phyloP scores from a whole-genome alignment of 2,113 vertebrate species.

The Phalacrocorax pelagicus region DNA sequence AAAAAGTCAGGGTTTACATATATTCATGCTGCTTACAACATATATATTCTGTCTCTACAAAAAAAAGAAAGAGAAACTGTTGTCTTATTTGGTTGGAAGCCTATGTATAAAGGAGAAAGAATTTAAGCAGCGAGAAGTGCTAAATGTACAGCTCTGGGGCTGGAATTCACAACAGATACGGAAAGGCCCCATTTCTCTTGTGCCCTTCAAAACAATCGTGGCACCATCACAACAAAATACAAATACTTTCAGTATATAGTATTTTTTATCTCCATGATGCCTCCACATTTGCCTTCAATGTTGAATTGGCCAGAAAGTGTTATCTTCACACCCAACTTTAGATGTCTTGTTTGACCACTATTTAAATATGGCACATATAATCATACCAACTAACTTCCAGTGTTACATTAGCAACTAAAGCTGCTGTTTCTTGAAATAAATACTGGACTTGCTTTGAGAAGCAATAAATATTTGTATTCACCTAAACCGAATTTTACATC shows the following conservation, averaged over 20 bases:
- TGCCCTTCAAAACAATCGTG: neutral
- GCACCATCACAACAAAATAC: neutral
- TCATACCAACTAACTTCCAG: neutral
- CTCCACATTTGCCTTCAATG: neutral
- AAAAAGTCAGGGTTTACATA: neutral
- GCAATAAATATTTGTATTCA: neutral
- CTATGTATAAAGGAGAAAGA: neutral
- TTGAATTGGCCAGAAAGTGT: neutral
- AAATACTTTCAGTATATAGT: neutral
- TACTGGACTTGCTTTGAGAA: neutral
- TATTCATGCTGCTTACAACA: neutral
- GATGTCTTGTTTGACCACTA: neutral
- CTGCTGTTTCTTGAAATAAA: neutral
- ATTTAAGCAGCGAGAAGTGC: neutral
- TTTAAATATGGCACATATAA: neutral
- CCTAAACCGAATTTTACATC: neutral
- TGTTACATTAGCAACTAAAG: neutral
- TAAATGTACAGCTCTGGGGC: neutral
- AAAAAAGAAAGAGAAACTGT: neutral
- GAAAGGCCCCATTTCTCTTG: neutral
- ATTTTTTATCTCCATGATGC: neutral
- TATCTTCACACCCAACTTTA: neutral
- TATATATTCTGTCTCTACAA: neutral
- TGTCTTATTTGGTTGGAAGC: neutral
- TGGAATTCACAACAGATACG: neutral